Evolutionary conservation across 1,140 invertebrate species (phyloP), one percentile per base, ranked within the genome.

Genomic region (Magallana ariakensis): DNA sequence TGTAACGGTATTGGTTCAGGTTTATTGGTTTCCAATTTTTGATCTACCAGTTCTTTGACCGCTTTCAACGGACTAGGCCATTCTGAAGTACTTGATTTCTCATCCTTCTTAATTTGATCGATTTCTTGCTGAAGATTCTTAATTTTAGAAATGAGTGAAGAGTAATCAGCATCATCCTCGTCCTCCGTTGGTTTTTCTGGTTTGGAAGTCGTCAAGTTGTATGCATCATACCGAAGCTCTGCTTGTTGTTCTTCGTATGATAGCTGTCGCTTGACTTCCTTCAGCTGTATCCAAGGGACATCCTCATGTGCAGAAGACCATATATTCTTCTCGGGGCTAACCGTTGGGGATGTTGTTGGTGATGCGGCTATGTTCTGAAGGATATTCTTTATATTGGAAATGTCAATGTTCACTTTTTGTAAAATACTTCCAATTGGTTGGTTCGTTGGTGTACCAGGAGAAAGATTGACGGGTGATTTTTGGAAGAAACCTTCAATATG

Each of bases 381-480:
- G 54, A 86, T 86, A 46, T 33, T 82, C 82, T 86, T 86, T 13
- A 86, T 81, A 33, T 86, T 86, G 2, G 55, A 56, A 16, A 86
- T 82, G 57, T 86, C 85, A 55, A 86, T 19, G 60, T 82, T 82
- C 15, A 86, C 80, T 57, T 53, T 86, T n/a, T 86, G 55, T 22
- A 86, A 56, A 62, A 86, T 55, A 84, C 82, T 84, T 82, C 56
- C 26, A 82, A 16, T 82, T 54, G 46, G 80, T 22, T 75, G 66
- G 22, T 75, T 75, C 22, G 66, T 26, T 75, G 66, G 33, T 26
- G 66, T 26, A 13, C 66, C 66, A 75, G 66, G 66, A 13, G 66
- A 75, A 75, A 26, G 22, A 26, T 19, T 26, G 13, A 26, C 33
- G 8, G 66, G 66, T 26, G 66, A 75, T 9, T 26, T 75, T 75